These are phyloP conservation scores for Telmatherina bonti DNA, from an alignment of 2,797 vertebrate genomes.

Conservation along the genomic window DNA sequence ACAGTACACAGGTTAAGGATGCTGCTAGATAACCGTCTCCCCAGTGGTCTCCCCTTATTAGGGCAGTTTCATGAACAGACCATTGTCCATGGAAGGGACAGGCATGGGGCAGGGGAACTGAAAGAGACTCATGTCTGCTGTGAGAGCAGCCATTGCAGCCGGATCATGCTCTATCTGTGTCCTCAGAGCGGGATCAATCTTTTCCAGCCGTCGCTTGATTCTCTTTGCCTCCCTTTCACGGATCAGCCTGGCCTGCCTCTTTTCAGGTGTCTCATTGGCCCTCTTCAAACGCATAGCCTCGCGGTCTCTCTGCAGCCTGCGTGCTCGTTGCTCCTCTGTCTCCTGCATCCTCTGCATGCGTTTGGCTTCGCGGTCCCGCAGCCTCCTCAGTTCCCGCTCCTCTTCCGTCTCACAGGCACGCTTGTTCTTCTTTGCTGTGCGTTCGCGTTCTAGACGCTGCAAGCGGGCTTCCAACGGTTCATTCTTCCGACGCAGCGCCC, in stretches of 20 bases:
- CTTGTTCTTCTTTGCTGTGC: conserved; percentile 95
- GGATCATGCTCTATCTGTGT: conserved; percentile 98
- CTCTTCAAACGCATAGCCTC: conserved; percentile 97
- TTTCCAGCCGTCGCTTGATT: conserved; percentile 94
- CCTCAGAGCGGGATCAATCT: conserved; percentile 96
- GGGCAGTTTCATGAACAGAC: conserved; percentile 89
- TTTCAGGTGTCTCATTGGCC: conserved; percentile 96
- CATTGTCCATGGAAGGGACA: conserved; percentile 91
- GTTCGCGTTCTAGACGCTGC: conserved; percentile 94
- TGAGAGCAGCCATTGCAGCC: conserved; percentile 95
- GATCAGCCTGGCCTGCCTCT: conserved; percentile 93
- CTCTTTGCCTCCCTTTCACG: conserved; percentile 96
- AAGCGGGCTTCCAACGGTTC: conserved; percentile 91
- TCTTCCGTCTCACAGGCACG: conserved; percentile 93
- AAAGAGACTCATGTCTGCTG: conserved; percentile 95
- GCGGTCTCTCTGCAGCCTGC: conserved; percentile 93
- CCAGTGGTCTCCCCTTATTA: conserved; percentile 45
- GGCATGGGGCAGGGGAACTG: conserved; percentile 96
- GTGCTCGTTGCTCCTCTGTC: conserved; percentile 92
- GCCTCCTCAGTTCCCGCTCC: conserved; percentile 90
- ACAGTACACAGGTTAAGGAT: conserved; percentile 40
- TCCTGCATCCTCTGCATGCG: conserved; percentile 97
- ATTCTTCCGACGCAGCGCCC: conserved; percentile 93
- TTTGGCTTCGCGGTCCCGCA: conserved; percentile 96
- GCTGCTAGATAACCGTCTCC: conserved; percentile 15